phyloP scores from a whole-genome alignment of 1,140 invertebrate genomes.

The Orius insidiosus region DNA sequence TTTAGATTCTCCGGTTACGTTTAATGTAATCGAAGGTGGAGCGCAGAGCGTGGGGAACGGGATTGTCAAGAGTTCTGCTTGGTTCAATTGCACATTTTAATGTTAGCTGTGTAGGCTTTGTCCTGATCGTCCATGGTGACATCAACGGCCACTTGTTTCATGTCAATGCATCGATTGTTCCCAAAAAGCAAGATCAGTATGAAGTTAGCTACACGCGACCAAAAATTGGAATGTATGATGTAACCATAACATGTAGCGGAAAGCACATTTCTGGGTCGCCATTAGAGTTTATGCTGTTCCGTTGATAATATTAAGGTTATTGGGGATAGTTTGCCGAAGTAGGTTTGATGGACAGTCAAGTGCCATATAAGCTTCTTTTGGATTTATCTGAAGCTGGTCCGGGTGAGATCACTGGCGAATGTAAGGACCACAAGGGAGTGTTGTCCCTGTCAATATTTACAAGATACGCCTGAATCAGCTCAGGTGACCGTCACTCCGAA shows the following conservation, averaged over 20 bases:
- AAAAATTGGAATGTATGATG: conserved; percentile 54
- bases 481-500: conserved; percentile 30
- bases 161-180: conserved; percentile 28
- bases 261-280: conserved; percentile 29
- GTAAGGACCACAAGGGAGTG: conserved; percentile 46
- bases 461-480: conserved; percentile 25
- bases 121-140: conserved; percentile 19
- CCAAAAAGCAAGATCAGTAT: conserved; percentile 28
- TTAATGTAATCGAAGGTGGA: conserved; percentile 42
- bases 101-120: conserved; percentile 16
- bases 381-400: conserved; percentile 59
- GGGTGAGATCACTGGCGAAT: conserved; percentile 48
- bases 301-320: conserved; percentile 20
- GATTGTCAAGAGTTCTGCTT: conserved; percentile 36
- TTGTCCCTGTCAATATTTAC: conserved; percentile 24
- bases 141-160: conserved; percentile 49
- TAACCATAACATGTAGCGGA: conserved; percentile 48
- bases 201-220: conserved; percentile 48
- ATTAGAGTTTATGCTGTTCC: conserved; percentile 20
- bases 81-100: conserved; percentile 22
- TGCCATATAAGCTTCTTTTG: conserved; percentile 51
- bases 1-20: conserved; percentile 36
- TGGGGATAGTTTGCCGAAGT: conserved; percentile 17
- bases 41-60: conserved; percentile 42
- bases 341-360: conserved; percentile 20